phyloP scores from a whole-genome alignment of 2,113 vertebrate species.

The Strigops habroptila region DNA sequence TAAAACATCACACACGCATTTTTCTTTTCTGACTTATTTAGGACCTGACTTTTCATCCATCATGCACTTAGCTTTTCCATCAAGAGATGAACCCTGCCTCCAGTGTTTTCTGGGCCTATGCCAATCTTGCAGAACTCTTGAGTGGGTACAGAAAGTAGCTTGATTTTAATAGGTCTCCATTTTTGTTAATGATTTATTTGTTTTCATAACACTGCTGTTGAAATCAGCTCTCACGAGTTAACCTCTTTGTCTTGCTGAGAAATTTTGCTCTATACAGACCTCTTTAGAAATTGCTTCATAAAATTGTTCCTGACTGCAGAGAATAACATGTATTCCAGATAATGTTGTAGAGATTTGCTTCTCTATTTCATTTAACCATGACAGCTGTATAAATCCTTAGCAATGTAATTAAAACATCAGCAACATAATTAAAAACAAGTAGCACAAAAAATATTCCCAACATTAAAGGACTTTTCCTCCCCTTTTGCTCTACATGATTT shows the following conservation, averaged over 20 bases:
- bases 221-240: neutral
- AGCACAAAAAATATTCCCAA: neutral
- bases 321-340: neutral
- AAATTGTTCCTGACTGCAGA: neutral
- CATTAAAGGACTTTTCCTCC: neutral
- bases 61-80: neutral
- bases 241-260: neutral
- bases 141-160: neutral
- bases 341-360: neutral
- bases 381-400: neutral
- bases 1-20: neutral
- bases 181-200: neutral
- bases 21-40: neutral
- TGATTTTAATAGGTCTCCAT: neutral
- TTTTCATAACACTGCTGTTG: neutral
- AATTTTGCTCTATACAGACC: neutral
- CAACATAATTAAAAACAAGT: neutral
- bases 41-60: neutral
- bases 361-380: neutral
- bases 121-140: neutral
- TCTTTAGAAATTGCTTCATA: neutral
- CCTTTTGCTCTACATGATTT: neutral
- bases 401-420: neutral
- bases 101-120: neutral
- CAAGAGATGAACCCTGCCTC: neutral